A percentile compares a stretch with the other conserved stretches of the same genome.
Evolutionary conservation across 2,888 invertebrate genomes (phyloP).

Genomic region (Athetis lepigone): DNA sequence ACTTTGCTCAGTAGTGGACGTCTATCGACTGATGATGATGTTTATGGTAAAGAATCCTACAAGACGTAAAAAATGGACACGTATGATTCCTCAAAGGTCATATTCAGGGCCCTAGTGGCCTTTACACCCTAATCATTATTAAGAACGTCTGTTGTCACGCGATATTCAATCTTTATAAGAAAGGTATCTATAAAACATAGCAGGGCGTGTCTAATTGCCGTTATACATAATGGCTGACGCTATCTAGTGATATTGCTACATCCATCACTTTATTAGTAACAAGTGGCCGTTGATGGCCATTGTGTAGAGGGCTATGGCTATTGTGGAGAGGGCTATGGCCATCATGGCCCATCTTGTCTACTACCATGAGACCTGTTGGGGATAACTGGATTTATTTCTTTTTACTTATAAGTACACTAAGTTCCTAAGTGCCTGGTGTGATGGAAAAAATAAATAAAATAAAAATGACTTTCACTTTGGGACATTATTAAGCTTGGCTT

Average conservation of each 20-base stretch:
- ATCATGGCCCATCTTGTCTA: not conserved
- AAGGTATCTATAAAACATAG: slow-evolving; percentile 11
- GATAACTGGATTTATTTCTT: too few relatives aligned
- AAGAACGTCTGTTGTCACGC: slow-evolving; percentile 37
- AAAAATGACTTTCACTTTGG: too few relatives aligned
- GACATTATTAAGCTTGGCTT: too few relatives aligned
- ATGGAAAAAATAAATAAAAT: too few relatives aligned
- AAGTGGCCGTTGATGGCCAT: not conserved
- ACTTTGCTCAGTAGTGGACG: too few relatives aligned
- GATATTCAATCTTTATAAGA: slow-evolving; percentile 34
- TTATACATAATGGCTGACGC: slow-evolving; percentile 36
- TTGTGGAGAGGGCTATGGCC: too few relatives aligned
- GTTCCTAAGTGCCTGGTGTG: too few relatives aligned
- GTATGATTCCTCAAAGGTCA: not conserved
- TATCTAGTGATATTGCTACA: slow-evolving; percentile 22
- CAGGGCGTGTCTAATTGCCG: slow-evolving; percentile 43
- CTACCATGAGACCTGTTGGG: too few relatives aligned
- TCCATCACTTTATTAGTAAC: slow-evolving; percentile 32
- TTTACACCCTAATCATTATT: slow-evolving; percentile 8
- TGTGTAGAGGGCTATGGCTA: not conserved
- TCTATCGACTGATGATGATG: too few relatives aligned
- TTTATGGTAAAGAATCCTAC: too few relatives aligned
- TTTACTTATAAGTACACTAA: too few relatives aligned
- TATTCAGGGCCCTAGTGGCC: slow-evolving; percentile 5
- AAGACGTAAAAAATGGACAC: too few relatives aligned